Evolutionary conservation across 2,797 vertebrate species (phyloP), one percentile per base, ranked within the genome.

Genomic region (Hozukius guyotensis): DNA sequence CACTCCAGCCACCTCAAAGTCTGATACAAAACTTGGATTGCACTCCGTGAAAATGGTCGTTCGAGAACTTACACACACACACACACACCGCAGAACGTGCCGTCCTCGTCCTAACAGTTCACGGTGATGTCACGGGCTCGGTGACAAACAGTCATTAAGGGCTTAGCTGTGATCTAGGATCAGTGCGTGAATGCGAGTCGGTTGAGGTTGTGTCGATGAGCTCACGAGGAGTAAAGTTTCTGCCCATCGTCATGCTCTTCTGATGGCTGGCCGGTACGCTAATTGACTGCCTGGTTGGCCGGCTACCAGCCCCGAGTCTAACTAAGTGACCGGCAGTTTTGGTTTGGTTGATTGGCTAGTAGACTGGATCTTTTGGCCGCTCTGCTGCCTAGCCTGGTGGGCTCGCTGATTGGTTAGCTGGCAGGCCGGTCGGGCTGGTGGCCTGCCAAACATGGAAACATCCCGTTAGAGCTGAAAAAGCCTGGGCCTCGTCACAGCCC

Each of bases 371-470:
- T 8, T 60, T 75, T 79, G 83, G 73, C 72, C 55, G 78, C 57
- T 80, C 63, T 12, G 65, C 66, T 64, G 72, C 57, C 74, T 5
- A 32, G 84, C 83, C 87, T 29, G 88, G 90, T 84, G 85, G 89
- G 87, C 86, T 86, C 9, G 18, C 82, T 89, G 91, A 93, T 87
- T 93, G 84, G 91, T 82, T 87, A 68, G 85, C 88, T 92, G 92
- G 91, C 91, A 86, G 55, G 59, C 75, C 8, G 57, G 38, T 77
- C 20, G 86, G 31, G 71, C 86, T 87, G 87, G 78, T 89, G 88
- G 85, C 53, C 91, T 90, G 94, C 94, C 95, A 94, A 94, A 93
- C 94, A 94, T 96, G 96, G 96, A 96, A 96, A 96, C 93, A 95
- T 95, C 95, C 93, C 94, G 92, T 96, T 96, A 94, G 83, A 91